Percentiles rank a stretch among this genome's conserved stretches.
Conservation (phyloP, 2,888 invertebrate species). For the Thymelicus acteon region DNA sequence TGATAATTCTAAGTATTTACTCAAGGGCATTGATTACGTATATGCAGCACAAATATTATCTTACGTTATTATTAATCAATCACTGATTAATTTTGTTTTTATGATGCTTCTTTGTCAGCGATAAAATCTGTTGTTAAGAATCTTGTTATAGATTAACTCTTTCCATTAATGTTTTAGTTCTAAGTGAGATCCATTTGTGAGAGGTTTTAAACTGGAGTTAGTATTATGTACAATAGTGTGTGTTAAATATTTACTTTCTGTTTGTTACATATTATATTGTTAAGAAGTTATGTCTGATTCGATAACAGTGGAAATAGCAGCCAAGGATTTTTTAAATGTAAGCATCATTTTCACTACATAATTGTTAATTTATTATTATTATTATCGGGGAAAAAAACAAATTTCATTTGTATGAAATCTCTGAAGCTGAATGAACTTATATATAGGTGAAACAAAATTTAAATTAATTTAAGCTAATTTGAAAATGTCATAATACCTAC, state of each 20-base stretch:
- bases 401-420: too few species aligned
- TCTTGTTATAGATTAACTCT: conserved; percentile 19
- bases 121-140: conserved; percentile 16
- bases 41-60: background rate
- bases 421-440: too few species aligned
- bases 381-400: too few species aligned
- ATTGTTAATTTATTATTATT: background rate
- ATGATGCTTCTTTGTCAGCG: background rate
- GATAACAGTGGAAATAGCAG: conserved; percentile 4
- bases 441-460: too few species aligned
- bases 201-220: conserved; percentile 9
- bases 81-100: conserved; percentile 3
- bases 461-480: too few species aligned
- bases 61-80: background rate
- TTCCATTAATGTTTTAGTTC: conserved; percentile 4
- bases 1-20: background rate
- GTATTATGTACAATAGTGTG: background rate
- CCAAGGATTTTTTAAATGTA: conserved; percentile 23
- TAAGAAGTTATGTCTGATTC: conserved; percentile 28
- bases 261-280: background rate
- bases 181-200: background rate
- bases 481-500: too few species aligned
- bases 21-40: conserved; percentile 10
- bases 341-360: background rate
- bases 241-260: background rate